Conservation (phyloP, 2,113 vertebrate genomes). For the Gadus chalcogrammus region DNA sequence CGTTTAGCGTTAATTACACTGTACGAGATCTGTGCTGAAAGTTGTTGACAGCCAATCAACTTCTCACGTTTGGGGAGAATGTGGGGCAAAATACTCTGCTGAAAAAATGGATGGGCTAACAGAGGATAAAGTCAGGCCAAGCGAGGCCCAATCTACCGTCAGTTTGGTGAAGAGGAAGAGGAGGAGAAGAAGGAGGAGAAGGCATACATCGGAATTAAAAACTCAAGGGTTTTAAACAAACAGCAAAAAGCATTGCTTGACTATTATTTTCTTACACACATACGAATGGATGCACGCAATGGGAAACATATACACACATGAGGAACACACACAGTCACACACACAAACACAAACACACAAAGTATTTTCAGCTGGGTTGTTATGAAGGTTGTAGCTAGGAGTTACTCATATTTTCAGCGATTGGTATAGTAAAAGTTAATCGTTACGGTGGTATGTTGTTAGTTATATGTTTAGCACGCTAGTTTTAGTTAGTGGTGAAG, state of each 20-base stretch:
- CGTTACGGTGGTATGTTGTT: neutral
- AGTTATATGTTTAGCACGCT: neutral
- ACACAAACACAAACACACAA: too few species aligned
- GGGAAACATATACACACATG: slow-evolving; percentile 13
- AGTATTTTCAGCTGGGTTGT: too few species aligned
- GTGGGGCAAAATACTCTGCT: slow-evolving; percentile 45
- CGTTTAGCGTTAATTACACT: slow-evolving; percentile 73
- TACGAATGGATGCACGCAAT: slow-evolving; percentile 29
- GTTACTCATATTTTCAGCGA: neutral
- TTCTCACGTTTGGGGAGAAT: slow-evolving; percentile 61
- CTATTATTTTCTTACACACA: neutral
- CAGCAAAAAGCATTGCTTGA: too few species aligned
- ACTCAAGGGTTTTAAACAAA: too few species aligned
- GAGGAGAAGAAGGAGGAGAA: too few species aligned
- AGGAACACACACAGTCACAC: too few species aligned
- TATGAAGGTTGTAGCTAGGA: neutral
- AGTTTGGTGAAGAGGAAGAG: too few species aligned
- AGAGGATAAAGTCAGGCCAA: slow-evolving; percentile 50
- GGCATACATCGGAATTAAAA: too few species aligned
- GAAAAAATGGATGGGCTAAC: slow-evolving; percentile 38
- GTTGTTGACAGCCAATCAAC: slow-evolving; percentile 78
- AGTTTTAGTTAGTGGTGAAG: too few species aligned
- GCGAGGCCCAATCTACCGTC: slow-evolving; percentile 16
- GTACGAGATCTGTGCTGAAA: slow-evolving; percentile 62
- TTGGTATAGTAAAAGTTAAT: neutral